Percentiles rank a stretch among this genome's conserved stretches.
phyloP scores from a whole-genome alignment of 2,113 vertebrate species.

The Mohoua ochrocephala region DNA sequence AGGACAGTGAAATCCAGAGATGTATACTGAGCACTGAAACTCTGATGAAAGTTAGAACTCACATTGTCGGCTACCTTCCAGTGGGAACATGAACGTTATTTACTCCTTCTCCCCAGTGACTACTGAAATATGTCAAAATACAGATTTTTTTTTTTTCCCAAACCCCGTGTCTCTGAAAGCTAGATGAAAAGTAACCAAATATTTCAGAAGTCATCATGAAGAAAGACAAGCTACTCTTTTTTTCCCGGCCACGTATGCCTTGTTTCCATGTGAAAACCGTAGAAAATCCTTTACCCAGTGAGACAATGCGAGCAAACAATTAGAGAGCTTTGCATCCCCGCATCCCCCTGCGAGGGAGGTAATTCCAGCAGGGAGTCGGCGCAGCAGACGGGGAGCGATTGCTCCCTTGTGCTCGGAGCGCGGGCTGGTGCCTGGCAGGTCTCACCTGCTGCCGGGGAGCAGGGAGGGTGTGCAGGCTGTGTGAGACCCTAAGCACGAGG shows the following conservation, averaged over 20 bases:
- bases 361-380: not conserved
- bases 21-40: not conserved
- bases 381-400: fast-evolving
- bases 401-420: not conserved
- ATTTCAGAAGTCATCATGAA: not conserved
- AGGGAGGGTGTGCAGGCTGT: not conserved
- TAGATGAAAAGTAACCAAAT: not conserved
- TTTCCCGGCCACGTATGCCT: not conserved
- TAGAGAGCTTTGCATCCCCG: not conserved
- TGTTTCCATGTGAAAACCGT: fast-evolving
- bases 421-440: not conserved
- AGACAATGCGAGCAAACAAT: not conserved
- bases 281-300: not conserved
- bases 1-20: not conserved
- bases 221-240: not conserved
- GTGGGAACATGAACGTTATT: not conserved
- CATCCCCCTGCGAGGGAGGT: not conserved
- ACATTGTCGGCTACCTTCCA: not conserved
- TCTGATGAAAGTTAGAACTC: not conserved
- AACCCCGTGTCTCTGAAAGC: not conserved
- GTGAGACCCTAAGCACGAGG: not conserved
- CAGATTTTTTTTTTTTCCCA: not conserved
- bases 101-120: not conserved
- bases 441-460: not conserved
- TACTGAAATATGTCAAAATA: not conserved